phyloP scores from a whole-genome alignment of 1,140 invertebrate species.

The Drosophila bocqueti region DNA sequence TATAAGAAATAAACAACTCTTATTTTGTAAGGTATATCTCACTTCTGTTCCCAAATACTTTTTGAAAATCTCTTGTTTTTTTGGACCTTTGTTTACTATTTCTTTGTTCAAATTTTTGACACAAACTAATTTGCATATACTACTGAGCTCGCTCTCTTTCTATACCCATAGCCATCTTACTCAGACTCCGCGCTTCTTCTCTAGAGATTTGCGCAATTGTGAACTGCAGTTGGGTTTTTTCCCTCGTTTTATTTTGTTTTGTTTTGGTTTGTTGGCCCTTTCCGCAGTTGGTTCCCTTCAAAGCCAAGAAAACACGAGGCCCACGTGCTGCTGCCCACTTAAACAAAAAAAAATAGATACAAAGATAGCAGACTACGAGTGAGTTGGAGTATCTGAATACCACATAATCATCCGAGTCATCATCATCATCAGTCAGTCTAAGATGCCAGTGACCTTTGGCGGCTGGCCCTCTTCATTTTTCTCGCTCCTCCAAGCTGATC shows the following conservation, averaged over 20 bases:
- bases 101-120: conserved; percentile 8
- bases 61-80: background rate
- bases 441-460: conserved; percentile 79
- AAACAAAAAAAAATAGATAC: conserved; percentile 15
- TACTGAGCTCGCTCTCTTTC: conserved; percentile 17
- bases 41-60: background rate
- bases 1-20: background rate
- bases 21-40: background rate
- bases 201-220: conserved; percentile 61
- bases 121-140: conserved; percentile 58
- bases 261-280: conserved; percentile 55
- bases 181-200: conserved; percentile 9
- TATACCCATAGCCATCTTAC: background rate
- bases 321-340: conserved; percentile 66
- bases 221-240: conserved; percentile 47
- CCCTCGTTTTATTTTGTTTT: conserved; percentile 14
- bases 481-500: conserved; percentile 46
- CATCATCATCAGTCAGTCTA: conserved; percentile 46
- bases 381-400: conserved; percentile 37
- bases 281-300: conserved; percentile 28
- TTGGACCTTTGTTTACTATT: conserved; percentile 9
- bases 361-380: conserved; percentile 17
- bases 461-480: conserved; percentile 42
- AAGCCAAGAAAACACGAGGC: conserved; percentile 39
- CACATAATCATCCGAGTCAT: conserved; percentile 47